Percentiles rank a stretch among this genome's conserved stretches.
Conservation (phyloP, 1,140 invertebrate species). For the Micrasema minimum region DNA sequence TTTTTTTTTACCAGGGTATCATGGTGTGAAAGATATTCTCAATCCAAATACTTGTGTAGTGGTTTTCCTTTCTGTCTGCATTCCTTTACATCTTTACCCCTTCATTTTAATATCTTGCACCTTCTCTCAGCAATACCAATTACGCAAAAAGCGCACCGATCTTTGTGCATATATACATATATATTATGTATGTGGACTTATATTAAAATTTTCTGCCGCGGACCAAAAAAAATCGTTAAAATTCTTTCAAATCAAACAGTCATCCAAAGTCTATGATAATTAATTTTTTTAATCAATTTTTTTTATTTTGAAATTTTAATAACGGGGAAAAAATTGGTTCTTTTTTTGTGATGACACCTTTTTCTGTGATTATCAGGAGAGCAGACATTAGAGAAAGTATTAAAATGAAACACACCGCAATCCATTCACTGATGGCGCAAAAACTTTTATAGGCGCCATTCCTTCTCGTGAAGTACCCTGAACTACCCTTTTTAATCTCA, state of each 20-base stretch:
- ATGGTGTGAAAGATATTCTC: constrained; percentile 18
- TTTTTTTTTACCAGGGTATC: constrained; percentile 30
- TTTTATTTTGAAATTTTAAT: no score
- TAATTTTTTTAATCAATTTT: no score
- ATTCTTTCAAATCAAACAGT: no score
- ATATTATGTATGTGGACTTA: no score
- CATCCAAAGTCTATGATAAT: no score
- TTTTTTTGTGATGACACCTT: constrained; percentile 26
- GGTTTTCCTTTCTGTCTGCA: constrained; percentile 24
- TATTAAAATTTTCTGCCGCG: no score
- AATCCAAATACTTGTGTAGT: constrained; percentile 17
- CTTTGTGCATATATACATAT: no score
- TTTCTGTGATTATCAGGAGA: constrained; percentile 40
- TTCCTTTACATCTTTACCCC: constrained; percentile 12
- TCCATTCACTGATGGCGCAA: constrained; percentile 40
- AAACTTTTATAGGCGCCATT: constrained; percentile 35
- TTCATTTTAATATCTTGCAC: constrained; percentile 20
- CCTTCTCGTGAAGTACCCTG: constrained; percentile 2
- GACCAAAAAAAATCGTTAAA: no score
- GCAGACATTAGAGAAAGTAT: constrained; percentile 20
- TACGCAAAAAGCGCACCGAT: constrained; percentile 45
- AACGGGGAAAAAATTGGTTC: no score
- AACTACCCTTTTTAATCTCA: constrained; percentile 15
- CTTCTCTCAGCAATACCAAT: constrained; percentile 42
- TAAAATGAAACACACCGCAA: constrained; percentile 25